These are phyloP conservation scores for Tridacna crocea DNA, from an alignment of 2,888 invertebrate species.

Conservation along the genomic window DNA sequence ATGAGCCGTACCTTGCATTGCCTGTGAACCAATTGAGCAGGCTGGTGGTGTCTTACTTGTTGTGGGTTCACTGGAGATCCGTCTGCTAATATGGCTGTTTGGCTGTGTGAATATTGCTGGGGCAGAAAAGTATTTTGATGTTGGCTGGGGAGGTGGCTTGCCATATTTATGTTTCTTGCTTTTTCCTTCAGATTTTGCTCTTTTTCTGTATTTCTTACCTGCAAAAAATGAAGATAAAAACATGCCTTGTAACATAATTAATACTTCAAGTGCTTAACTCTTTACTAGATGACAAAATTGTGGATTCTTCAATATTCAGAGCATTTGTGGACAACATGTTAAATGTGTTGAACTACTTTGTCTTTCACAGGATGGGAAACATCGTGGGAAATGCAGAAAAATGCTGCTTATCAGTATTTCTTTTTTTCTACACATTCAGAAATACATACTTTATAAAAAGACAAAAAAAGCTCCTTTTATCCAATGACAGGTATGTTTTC, in stretches of 20 bases:
- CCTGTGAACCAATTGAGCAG: background rate
- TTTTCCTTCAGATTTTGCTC: conserved; percentile 47
- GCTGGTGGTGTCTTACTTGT: conserved; percentile 44
- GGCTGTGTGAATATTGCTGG: conserved; percentile 23
- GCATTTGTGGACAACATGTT: background rate
- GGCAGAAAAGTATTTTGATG: conserved; percentile 28
- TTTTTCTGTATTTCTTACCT: conserved; percentile 63
- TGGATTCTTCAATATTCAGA: background rate
- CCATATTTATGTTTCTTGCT: conserved; percentile 52
- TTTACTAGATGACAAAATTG: too few relatives aligned
- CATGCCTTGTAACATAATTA: background rate
- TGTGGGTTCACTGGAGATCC: conserved; percentile 52
- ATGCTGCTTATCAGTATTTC: too few relatives aligned
- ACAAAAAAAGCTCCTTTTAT: too few relatives aligned
- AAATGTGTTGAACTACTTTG: background rate
- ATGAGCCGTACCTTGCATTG: conserved; percentile 25
- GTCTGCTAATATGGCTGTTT: conserved; percentile 11
- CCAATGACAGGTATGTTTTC: too few relatives aligned
- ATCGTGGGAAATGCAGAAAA: too few relatives aligned
- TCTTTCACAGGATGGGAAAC: too few relatives aligned
- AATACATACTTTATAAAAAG: too few relatives aligned
- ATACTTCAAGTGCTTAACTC: background rate
- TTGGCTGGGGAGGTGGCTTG: conserved; percentile 21
- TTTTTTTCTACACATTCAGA: too few relatives aligned
- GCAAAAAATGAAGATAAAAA: background rate